These are phyloP conservation scores for Stichopus chloronotus DNA, from an alignment of 35 echinoderm and acorn worm genomes.

Conservation along the genomic window DNA sequence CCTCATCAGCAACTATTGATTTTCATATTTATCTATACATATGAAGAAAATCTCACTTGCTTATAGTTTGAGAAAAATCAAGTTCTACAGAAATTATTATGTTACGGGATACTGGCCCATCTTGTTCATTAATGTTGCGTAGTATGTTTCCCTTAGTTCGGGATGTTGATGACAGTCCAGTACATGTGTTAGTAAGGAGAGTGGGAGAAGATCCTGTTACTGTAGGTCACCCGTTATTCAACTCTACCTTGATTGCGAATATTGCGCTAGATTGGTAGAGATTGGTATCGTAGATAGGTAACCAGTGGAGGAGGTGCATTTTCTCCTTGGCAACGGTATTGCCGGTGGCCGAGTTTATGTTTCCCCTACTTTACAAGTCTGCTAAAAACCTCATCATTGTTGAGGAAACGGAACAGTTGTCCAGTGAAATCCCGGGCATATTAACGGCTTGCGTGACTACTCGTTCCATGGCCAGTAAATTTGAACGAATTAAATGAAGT, in stretches of 20 bases:
- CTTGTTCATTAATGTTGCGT: slow-evolving; percentile 35
- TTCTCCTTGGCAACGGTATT: too few relatives aligned
- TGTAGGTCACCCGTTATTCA: background rate
- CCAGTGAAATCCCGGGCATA: too few relatives aligned
- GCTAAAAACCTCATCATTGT: too few relatives aligned
- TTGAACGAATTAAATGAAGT: too few relatives aligned
- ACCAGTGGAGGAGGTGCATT: background rate
- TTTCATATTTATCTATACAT: too few relatives aligned
- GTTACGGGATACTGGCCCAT: slow-evolving; percentile 36
- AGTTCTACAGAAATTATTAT: slow-evolving; percentile 7
- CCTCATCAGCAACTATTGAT: too few relatives aligned
- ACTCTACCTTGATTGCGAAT: slow-evolving; percentile 5
- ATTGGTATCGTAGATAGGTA: background rate
- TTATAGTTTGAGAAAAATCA: too few relatives aligned
- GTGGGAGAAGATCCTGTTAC: background rate
- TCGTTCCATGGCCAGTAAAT: too few relatives aligned
- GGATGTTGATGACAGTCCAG: background rate
- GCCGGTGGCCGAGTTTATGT: background rate
- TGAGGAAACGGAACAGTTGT: too few relatives aligned
- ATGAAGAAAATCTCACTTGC: too few relatives aligned
- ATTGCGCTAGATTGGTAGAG: background rate
- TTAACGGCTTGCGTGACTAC: too few relatives aligned
- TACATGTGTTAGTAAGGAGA: background rate
- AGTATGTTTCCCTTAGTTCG: background rate
- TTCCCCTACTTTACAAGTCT: too few relatives aligned